Percentiles rank a stretch among this genome's conserved stretches.
Conservation (phyloP, 1,140 invertebrate species). For the honey bee (Apis mellifera) region DNA sequence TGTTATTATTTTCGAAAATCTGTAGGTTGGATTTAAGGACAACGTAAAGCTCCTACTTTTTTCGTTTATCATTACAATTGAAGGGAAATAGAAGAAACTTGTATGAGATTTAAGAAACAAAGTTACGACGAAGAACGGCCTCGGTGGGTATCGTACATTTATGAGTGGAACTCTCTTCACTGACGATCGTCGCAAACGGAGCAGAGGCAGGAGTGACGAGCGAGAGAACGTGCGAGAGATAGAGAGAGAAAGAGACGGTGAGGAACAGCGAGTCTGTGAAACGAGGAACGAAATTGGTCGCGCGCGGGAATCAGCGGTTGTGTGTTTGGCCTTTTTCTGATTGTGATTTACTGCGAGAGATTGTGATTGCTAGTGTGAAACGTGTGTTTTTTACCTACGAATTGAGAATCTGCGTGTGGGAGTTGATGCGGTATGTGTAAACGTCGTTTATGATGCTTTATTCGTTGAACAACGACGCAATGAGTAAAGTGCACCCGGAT, state of each 20-base stretch:
- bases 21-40: conserved; percentile 68
- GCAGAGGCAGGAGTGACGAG: conserved; percentile 49
- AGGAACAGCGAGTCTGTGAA: conserved; percentile 62
- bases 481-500: conserved; percentile 59
- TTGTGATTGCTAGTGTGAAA: conserved; percentile 61
- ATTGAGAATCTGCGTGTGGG: conserved; percentile 59
- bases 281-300: conserved; percentile 73
- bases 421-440: conserved; percentile 67
- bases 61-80: conserved; percentile 37
- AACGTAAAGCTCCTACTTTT: conserved; percentile 39
- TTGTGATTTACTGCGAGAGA: conserved; percentile 65
- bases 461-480: conserved; percentile 66
- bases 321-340: conserved; percentile 70
- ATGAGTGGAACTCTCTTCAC: conserved; percentile 44
- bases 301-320: conserved; percentile 74
- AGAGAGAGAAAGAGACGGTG: conserved; percentile 45
- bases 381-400: conserved; percentile 67
- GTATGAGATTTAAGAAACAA: conserved; percentile 69
- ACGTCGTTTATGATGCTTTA: conserved; percentile 46
- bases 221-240: conserved; percentile 44
- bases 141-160: conserved; percentile 70
- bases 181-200: conserved; percentile 58
- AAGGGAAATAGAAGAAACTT: conserved; percentile 56
- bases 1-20: conserved; percentile 80
- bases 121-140: conserved; percentile 68